Base-by-base conservation (phyloP, 92 coral and sea anemone species). In the Zoanthus gigantus region DNA sequence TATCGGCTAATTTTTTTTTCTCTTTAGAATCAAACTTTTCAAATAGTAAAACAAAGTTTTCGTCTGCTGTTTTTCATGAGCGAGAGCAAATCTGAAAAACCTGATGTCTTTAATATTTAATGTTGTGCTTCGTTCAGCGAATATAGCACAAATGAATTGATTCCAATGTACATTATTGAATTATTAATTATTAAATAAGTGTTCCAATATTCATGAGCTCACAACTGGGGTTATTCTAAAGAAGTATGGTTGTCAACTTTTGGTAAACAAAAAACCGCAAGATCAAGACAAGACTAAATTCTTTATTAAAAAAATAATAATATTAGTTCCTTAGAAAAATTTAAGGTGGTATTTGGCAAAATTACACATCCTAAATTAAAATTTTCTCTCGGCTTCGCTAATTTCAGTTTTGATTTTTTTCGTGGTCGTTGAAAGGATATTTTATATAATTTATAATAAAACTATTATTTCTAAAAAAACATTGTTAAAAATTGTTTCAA, bases 41-140 rank as follows among this genome's bases (percentile, higher is more conserved):
- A 1, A 23, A 53, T 32, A 66, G 44, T 44, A 71, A 81, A 46
- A 4, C 12, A 68, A 23, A 13, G 44, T 63, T 14, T 67, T 9
- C 61, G 3, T 44, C 47, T 23, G 66, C 57, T 37, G 73, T 58
- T 76, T 69, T 82, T 82, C 48, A 53, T 17, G 14, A 23, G 2
- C 66, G 85, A 56, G 90, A 67, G 71, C 69, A 79, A 76, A 86
- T 84, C 90, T 71, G 85, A 71, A 83, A 91, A 46, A 77, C 83
- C 83, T 83, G 85, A 76, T 15, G 82, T 79, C 54, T 76, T 87
- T 87, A 91, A 91, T 91, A 87, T 87, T 91, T 91, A 82, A 91
- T 87, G n/a, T 3, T 17, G 71, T 47, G 85, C 63, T 66, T 67
- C 66, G 58, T 65, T 50, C 32, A 63, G 7, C 65, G n/a, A 14